A percentile compares a stretch with the other conserved stretches of the same genome.
Evolutionary conservation across 2,797 vertebrate genomes (phyloP).

Genomic region (Tokudaia tokunoshimensis): DNA sequence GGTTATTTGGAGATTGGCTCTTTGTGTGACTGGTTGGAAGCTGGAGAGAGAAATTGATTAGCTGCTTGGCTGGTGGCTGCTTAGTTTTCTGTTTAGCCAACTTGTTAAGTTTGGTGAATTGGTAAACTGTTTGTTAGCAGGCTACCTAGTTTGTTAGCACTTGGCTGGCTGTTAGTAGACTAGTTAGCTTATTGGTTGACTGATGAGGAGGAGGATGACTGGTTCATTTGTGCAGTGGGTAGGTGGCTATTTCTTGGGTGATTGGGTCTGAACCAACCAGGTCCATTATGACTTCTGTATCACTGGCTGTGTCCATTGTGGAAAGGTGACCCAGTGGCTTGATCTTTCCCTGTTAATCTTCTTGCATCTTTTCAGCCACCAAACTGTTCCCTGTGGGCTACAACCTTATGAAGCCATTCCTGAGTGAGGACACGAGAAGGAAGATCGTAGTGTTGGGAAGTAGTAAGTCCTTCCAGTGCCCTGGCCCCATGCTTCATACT

Average conservation of each 20-base stretch:
- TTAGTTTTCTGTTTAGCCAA: background rate
- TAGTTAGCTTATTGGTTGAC: background rate
- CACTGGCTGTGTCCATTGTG: background rate
- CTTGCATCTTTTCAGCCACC: slow-evolving; percentile 89
- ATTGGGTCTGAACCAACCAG: background rate
- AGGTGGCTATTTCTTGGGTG: background rate
- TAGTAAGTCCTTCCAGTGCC: slow-evolving; percentile 89
- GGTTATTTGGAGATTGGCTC: background rate
- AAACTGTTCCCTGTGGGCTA: slow-evolving; percentile 97
- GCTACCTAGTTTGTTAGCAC: background rate
- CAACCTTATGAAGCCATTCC: slow-evolving; percentile 96
- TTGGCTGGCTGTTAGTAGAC: background rate
- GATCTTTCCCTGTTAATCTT: slow-evolving; percentile 30
- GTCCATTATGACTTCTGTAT: background rate
- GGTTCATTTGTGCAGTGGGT: background rate
- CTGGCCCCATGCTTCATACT: background rate
- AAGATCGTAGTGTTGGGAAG: slow-evolving; percentile 95
- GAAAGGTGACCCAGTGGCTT: background rate
- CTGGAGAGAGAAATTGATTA: background rate
- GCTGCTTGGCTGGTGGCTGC: background rate
- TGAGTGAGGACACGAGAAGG: slow-evolving; percentile 95
- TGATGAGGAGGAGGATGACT: background rate
- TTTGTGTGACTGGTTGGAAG: background rate
- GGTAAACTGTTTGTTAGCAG: background rate
- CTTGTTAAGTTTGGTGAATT: background rate